Conservation (phyloP, 2,888 invertebrate genomes). For the Chrysomela aeneicollis region DNA sequence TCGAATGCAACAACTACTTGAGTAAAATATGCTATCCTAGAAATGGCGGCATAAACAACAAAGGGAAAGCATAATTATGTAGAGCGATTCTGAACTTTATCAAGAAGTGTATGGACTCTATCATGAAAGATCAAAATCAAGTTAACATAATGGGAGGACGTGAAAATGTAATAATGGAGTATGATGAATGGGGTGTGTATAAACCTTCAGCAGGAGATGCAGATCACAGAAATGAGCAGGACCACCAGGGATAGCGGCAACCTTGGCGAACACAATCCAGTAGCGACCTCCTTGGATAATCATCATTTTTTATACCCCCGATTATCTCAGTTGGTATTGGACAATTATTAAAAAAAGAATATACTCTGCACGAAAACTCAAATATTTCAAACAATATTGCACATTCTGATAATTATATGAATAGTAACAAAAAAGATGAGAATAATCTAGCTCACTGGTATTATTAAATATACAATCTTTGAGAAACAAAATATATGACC, state of each 20-base stretch:
- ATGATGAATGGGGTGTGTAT: too few species aligned
- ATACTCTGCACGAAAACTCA: background rate
- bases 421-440: background rate
- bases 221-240: background rate
- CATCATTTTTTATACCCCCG: background rate
- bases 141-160: too few species aligned
- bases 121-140: too few species aligned
- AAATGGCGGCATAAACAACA: too few species aligned
- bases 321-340: background rate
- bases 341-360: background rate
- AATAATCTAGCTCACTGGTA: background rate
- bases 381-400: background rate
- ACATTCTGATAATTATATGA: background rate
- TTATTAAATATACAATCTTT: background rate
- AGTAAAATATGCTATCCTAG: too few species aligned
- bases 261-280: background rate
- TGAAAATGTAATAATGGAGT: too few species aligned
- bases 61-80: too few species aligned
- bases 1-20: constrained; percentile 12
- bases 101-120: too few species aligned
- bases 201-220: background rate
- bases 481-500: constrained; percentile 6
- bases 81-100: too few species aligned
- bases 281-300: background rate
- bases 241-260: background rate